phyloP scores from a whole-genome alignment of 2,888 invertebrate genomes.

The Yponomeuta sedellus region DNA sequence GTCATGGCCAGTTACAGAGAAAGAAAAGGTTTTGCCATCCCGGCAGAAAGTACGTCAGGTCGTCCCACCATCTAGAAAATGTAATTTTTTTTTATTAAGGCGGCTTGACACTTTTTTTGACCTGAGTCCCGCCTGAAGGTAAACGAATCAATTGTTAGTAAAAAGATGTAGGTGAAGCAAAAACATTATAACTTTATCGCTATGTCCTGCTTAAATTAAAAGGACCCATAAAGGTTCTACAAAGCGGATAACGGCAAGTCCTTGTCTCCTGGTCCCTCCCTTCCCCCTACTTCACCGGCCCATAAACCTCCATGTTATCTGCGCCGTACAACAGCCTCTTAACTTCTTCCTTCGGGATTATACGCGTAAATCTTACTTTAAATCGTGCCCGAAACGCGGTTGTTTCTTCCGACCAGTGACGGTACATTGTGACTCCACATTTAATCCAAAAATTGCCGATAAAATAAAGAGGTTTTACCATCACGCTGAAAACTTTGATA shows the following conservation, averaged over 20 bases:
- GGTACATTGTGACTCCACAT: neutral
- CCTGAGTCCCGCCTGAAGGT: too few species aligned
- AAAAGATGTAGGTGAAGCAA: neutral
- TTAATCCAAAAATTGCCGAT: too few species aligned
- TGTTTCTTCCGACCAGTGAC: neutral
- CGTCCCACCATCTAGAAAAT: too few species aligned
- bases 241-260: neutral
- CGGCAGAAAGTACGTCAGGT: too few species aligned
- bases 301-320: constrained; percentile 7
- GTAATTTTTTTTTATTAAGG: too few species aligned
- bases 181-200: neutral
- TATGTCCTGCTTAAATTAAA: neutral
- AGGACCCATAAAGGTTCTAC: neutral
- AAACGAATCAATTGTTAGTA: too few species aligned
- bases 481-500: too few species aligned
- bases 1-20: neutral
- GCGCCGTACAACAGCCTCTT: neutral
- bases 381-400: neutral
- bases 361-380: constrained; percentile 10
- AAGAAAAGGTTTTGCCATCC: too few species aligned
- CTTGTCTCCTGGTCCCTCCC: neutral
- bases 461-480: too few species aligned
- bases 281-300: neutral
- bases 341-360: constrained; percentile 10
- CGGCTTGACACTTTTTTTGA: too few species aligned